Conservation (phyloP, 2,888 invertebrate species). For the Conistra vaccinii region DNA sequence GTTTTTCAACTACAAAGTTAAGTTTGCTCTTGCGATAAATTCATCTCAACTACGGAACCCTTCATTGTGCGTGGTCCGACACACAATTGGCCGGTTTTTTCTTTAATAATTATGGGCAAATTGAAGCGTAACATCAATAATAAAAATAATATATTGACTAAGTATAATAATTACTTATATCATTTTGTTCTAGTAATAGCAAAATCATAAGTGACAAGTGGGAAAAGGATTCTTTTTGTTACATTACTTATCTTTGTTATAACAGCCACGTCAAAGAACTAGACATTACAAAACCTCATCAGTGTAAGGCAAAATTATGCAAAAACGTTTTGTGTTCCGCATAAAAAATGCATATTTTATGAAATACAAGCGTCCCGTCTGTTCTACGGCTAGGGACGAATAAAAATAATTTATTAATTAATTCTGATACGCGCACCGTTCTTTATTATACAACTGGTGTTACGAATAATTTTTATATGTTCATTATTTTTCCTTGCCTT, state of each 20-base stretch:
- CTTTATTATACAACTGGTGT: slow-evolving; percentile 55
- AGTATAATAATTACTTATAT: too few relatives aligned
- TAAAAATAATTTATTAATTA: slow-evolving; percentile 64
- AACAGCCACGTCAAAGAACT: slow-evolving; percentile 6
- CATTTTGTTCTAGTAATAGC: too few relatives aligned
- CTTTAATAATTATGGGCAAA: too few relatives aligned
- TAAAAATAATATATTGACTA: too few relatives aligned
- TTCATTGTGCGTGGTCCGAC: too few relatives aligned
- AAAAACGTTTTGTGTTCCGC: slow-evolving; percentile 51
- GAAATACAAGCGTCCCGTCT: slow-evolving; percentile 48
- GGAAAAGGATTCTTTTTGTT: not conserved
- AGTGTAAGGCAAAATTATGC: slow-evolving; percentile 58
- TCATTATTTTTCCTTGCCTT: too few relatives aligned
- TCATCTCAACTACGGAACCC: too few relatives aligned
- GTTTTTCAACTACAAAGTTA: too few relatives aligned
- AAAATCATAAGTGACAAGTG: not conserved
- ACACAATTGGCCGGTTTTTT: too few relatives aligned
- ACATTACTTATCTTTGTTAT: not conserved
- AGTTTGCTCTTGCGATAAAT: too few relatives aligned
- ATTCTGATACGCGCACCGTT: slow-evolving; percentile 65
- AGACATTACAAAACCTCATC: slow-evolving; percentile 21
- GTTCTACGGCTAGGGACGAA: slow-evolving; percentile 39
- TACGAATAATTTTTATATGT: slow-evolving; percentile 21
- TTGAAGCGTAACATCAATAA: not conserved
- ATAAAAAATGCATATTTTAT: slow-evolving; percentile 65